phyloP scores from a whole-genome alignment of 1,140 invertebrate genomes.

The Hesperophylax magnus region DNA sequence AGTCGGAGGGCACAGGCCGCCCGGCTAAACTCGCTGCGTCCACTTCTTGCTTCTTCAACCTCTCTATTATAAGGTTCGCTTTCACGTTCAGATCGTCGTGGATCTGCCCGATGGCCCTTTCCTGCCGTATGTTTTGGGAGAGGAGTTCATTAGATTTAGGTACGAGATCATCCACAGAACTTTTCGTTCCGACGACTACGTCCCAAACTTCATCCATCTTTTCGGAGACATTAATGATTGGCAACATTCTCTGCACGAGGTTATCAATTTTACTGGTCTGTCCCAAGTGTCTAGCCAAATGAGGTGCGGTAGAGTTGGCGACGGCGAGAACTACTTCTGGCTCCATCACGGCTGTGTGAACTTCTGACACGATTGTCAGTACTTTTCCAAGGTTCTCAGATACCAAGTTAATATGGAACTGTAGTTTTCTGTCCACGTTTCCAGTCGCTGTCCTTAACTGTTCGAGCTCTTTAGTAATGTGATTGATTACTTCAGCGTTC shows the following conservation, averaged over 20 bases:
- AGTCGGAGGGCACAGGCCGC: constrained; percentile 79
- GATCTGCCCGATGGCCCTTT: constrained; percentile 88
- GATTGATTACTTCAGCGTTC: constrained; percentile 82
- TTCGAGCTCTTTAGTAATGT: constrained; percentile 82
- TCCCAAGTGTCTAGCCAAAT: constrained; percentile 63
- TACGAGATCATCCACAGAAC: constrained; percentile 85
- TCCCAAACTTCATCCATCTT: constrained; percentile 94
- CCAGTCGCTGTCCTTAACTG: constrained; percentile 81
- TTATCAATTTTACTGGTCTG: constrained; percentile 84
- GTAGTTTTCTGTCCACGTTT: constrained; percentile 84
- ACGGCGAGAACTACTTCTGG: constrained; percentile 66
- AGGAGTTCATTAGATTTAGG: constrained; percentile 89
- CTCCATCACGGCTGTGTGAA: constrained; percentile 85
- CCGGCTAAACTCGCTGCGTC: constrained; percentile 81
- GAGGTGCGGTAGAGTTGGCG: constrained; percentile 67
- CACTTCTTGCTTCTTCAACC: constrained; percentile 86
- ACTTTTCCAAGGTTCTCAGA: constrained; percentile 85
- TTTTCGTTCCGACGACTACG: constrained; percentile 89
- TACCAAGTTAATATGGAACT: constrained; percentile 87
- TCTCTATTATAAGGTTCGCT: constrained; percentile 88
- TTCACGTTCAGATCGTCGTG: constrained; percentile 86
- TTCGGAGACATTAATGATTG: constrained; percentile 86
- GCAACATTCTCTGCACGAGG: constrained; percentile 83
- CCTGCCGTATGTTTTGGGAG: constrained; percentile 88
- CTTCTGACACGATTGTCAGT: constrained; percentile 82